Evolutionary conservation across 1,140 invertebrate species (phyloP), one percentile per base, ranked within the genome.

Genomic region (Temnothorax curvispinosus): DNA sequence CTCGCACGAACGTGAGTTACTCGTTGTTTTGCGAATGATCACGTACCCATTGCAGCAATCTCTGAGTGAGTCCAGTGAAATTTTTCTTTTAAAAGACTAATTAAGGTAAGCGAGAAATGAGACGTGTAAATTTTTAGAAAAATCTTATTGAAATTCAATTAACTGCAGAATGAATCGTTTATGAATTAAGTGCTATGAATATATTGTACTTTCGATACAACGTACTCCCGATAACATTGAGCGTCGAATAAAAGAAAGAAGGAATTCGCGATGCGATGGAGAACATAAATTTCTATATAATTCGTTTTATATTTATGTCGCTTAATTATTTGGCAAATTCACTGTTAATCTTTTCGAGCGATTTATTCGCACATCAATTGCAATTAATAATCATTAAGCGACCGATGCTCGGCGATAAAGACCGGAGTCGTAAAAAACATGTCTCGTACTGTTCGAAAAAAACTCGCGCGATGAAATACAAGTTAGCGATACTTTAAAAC

Each of bases 241-340:
- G 6, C 15, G 13, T 8, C 7, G 11, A 15, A n/a, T 13, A 3
- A 60, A 7, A 44, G 21, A 18, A 13, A 15, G 13, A 56, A 75
- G 7, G 54, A 58, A 75, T 75, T 75, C 8, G 32, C 35, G 35
- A 58, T 18, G 50, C 35, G 18, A 38, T 8, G 9, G 18, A 6
- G n/a, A 58, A 58, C 27, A 60, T 60, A 41, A 60, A 41, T 75
- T 27, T 44, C 38, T 21, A 9, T 18, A 32, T 77, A 62, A 77
- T 64, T 64, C 6, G 44, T 47, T 65, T 78, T 8, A 35, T 47
- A 50, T 60, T 47, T 78, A 64, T 8, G 18, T 15, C 9, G 21
- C 7, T 76, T 44, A 76, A 58, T 81, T 81, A 82, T 75, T 21
- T 21, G 54, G n/a, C n/a, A 75, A 50, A 82, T 82, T 75, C 44